Evolutionary conservation across 1,140 invertebrate species (phyloP).

Genomic region (Drosophila nigrodunni): DNA sequence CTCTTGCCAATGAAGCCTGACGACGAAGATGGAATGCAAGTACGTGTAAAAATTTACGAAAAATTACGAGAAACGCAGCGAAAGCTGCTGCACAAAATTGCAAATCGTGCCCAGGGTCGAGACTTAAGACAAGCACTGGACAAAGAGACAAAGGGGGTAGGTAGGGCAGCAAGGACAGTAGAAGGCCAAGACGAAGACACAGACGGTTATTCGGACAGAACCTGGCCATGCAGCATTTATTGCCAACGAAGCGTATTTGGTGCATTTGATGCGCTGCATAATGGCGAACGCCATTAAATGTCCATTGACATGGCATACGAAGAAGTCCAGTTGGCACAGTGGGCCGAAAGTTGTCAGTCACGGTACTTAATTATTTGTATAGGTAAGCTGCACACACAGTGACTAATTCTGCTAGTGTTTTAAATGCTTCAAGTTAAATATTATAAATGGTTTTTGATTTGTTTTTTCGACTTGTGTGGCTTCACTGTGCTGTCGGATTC

Average conservation of each 20-base stretch:
- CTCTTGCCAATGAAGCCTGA: slow-evolving; percentile 6
- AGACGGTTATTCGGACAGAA: slow-evolving; percentile 7
- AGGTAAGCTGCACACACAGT: neutral
- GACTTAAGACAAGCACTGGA: slow-evolving; percentile 33
- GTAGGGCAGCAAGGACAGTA: slow-evolving; percentile 23
- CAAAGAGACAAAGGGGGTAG: slow-evolving; percentile 19
- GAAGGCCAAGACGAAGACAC: slow-evolving; percentile 33
- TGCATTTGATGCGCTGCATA: slow-evolving; percentile 82
- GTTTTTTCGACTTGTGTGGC: neutral
- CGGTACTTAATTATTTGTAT: slow-evolving; percentile 7
- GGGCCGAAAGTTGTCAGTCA: slow-evolving; percentile 1
- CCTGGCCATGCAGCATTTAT: slow-evolving; percentile 78
- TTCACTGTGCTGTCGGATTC: slow-evolving; percentile 42
- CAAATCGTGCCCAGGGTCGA: slow-evolving; percentile 67
- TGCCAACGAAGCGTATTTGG: slow-evolving; percentile 82
- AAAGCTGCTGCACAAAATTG: slow-evolving; percentile 65
- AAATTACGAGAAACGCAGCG: slow-evolving; percentile 71
- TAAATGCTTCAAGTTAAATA: neutral
- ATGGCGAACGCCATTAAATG: slow-evolving; percentile 81
- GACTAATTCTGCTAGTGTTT: too few species aligned
- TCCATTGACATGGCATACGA: slow-evolving; percentile 74
- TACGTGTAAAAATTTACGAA: slow-evolving; percentile 80
- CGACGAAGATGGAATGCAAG: slow-evolving; percentile 79
- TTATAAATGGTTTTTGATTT: neutral
- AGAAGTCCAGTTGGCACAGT: slow-evolving; percentile 57